These are phyloP conservation scores for Pantherophis vulpinus DNA, from an alignment of 2,797 vertebrate species.

Conservation along the genomic window DNA sequence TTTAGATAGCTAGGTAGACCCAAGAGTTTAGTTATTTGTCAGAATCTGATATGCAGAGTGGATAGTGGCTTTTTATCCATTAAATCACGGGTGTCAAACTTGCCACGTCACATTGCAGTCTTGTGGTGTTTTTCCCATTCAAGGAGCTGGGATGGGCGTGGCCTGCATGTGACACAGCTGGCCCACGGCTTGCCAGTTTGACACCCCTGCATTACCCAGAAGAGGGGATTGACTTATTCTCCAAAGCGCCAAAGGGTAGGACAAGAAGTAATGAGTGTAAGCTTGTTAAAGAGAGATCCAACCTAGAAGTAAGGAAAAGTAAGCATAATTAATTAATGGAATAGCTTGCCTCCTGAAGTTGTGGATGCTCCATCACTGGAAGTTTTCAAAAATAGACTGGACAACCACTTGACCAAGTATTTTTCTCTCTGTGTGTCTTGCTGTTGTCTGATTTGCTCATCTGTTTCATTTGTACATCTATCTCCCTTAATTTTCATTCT, in stretches of 20 bases:
- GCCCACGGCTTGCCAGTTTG: no score
- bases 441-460: not conserved
- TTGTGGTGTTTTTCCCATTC: no score
- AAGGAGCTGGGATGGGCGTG: no score
- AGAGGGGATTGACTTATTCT: not conserved
- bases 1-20: not conserved
- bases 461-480: not conserved
- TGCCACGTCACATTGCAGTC: no score
- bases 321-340: not conserved
- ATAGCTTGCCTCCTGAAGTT: not conserved
- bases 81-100: not conserved
- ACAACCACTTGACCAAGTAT: not conserved
- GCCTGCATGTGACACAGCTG: no score
- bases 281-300: not conserved
- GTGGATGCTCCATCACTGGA: not conserved
- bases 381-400: not conserved
- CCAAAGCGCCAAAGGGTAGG: not conserved
- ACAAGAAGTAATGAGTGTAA: not conserved
- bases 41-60: not conserved
- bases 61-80: not conserved
- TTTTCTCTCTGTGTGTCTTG: not conserved
- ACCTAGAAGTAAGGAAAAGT: not conserved
- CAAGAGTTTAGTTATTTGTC: not conserved
- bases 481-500: not conserved
- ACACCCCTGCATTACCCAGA: not conserved